Evolutionary conservation across 2,113 vertebrate genomes (phyloP).

Genomic region (Lagopus muta): DNA sequence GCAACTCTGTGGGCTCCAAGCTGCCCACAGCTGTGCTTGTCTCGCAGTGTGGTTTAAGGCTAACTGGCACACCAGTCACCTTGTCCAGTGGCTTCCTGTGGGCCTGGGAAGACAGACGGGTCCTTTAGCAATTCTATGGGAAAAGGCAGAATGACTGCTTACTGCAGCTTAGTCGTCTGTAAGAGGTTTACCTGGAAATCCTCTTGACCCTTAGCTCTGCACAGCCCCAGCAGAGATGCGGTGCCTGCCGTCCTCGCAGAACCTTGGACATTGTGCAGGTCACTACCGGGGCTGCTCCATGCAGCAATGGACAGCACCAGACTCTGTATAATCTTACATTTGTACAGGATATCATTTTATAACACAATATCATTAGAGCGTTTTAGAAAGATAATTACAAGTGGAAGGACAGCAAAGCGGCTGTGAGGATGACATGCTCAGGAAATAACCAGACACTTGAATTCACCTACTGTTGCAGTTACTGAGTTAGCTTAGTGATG

Average conservation of each 20-base stretch:
- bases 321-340: not conserved
- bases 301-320: not conserved
- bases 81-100: not conserved
- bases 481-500: not conserved
- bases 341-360: not conserved
- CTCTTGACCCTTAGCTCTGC: not conserved
- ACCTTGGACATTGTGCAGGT: not conserved
- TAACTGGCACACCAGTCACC: not conserved
- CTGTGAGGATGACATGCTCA: not conserved
- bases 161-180: not conserved
- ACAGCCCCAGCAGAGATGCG: not conserved
- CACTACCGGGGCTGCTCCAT: not conserved
- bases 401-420: not conserved
- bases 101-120: not conserved
- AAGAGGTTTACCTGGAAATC: not conserved
- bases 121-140: not conserved
- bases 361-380: not conserved
- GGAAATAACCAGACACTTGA: not conserved
- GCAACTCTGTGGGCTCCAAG: not conserved
- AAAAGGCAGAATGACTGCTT: not conserved
- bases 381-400: not conserved
- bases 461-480: not conserved
- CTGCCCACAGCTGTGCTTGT: not conserved
- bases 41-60: not conserved
- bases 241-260: accelerated